Evolutionary conservation across 2,113 vertebrate genomes (phyloP).

Genomic region (Coracopsis vasa): DNA sequence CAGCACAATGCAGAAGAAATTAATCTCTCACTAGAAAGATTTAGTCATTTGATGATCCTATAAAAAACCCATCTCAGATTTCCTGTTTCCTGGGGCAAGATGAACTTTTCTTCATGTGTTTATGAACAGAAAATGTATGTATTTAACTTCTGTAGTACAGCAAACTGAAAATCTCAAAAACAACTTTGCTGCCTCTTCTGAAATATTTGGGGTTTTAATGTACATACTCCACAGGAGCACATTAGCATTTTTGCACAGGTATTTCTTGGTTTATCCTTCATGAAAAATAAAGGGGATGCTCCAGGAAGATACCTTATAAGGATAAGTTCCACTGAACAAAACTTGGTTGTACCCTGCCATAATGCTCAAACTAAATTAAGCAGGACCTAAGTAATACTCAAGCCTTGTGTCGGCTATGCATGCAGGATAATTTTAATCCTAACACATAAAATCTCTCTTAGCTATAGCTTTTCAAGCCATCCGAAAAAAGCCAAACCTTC

Average conservation of each 20-base stretch:
- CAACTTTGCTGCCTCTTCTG: background rate
- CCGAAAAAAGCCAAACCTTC: background rate
- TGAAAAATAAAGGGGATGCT: background rate
- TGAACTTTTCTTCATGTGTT: background rate
- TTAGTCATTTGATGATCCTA: background rate
- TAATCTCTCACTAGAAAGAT: constrained; percentile 54
- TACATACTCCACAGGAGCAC: rapidly evolving
- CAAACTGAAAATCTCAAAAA: background rate
- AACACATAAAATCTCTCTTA: background rate
- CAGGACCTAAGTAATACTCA: background rate
- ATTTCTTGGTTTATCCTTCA: background rate
- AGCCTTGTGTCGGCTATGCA: background rate
- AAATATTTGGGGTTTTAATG: background rate
- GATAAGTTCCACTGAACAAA: background rate
- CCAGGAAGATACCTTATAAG: background rate
- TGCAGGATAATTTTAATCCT: background rate
- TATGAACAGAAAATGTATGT: background rate
- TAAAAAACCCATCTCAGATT: background rate
- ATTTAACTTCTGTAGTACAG: background rate
- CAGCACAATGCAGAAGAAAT: constrained; percentile 48
- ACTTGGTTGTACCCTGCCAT: background rate
- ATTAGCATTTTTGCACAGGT: background rate
- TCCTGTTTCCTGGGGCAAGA: constrained; percentile 6
- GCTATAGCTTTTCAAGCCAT: background rate
- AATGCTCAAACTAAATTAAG: background rate